These are phyloP conservation scores for Glyphotaelius pellucidus DNA, from an alignment of 2,888 invertebrate genomes.

Conservation along the genomic window DNA sequence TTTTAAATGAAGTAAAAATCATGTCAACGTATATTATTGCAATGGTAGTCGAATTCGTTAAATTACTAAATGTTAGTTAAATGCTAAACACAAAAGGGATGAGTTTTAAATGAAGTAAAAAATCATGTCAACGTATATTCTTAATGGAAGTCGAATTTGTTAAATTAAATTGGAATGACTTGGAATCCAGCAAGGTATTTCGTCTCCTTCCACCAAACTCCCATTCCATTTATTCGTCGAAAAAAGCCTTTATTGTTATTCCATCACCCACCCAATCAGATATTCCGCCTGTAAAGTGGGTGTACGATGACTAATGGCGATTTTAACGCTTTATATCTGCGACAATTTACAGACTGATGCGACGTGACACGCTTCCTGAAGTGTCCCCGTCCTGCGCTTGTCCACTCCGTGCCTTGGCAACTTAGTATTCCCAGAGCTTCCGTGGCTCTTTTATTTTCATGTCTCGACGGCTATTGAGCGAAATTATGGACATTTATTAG, in stretches of 20 bases:
- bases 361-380: constrained; percentile 54
- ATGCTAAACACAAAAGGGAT: too few relatives aligned
- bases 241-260: neutral
- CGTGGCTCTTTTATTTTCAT: constrained; percentile 34
- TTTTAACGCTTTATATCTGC: constrained; percentile 63
- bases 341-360: constrained; percentile 64
- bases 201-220: too few relatives aligned
- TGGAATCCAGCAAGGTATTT: neutral
- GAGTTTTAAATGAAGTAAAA: too few relatives aligned
- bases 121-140: too few relatives aligned
- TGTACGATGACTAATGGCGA: constrained; percentile 61
- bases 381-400: neutral
- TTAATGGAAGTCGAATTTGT: too few relatives aligned
- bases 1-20: too few relatives aligned
- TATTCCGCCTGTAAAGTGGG: constrained; percentile 50
- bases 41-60: too few relatives aligned
- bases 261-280: constrained; percentile 22
- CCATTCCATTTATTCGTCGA: neutral
- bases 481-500: constrained; percentile 45
- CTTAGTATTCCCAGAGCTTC: neutral
- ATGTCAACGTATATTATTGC: too few relatives aligned
- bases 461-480: constrained; percentile 34
- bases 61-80: too few relatives aligned
- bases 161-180: too few relatives aligned
- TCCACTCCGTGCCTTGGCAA: neutral